phyloP scores from a whole-genome alignment of 2,113 vertebrate species.

The Rhinolophus ferrumequinum region DNA sequence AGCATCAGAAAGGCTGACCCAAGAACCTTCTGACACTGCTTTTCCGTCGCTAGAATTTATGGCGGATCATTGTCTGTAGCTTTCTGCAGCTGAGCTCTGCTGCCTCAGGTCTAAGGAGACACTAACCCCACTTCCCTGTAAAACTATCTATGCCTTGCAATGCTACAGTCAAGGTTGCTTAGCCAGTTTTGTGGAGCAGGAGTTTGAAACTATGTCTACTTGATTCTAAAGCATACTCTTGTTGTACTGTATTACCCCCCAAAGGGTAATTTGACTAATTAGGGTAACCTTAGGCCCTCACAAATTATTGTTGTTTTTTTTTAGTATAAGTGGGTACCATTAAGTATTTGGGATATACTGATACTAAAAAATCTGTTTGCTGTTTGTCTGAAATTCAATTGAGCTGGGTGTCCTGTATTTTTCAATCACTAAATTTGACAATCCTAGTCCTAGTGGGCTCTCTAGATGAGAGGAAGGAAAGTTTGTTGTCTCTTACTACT shows the following conservation, averaged over 20 bases:
- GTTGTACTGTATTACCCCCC: not conserved
- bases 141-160: not conserved
- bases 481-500: not conserved
- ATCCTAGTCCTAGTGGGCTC: not conserved
- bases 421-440: not conserved
- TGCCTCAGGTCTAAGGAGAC: not conserved
- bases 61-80: not conserved
- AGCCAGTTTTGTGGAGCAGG: not conserved
- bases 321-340: not conserved
- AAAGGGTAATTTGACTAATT: not conserved
- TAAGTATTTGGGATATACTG: not conserved
- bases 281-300: not conserved
- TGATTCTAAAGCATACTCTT: not conserved
- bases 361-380: not conserved
- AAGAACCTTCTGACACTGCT: not conserved
- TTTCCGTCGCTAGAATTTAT: not conserved
- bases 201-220: not conserved
- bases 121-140: too few species aligned
- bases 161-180: not conserved
- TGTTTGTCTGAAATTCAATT: conserved; percentile 25
- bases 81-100: not conserved
- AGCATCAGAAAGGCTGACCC: not conserved
- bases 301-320: not conserved
- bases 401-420: not conserved
- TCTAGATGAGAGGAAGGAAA: not conserved